Conservation (phyloP, 2,113 vertebrate species). For the Calyptommatus sinebrachiatus region DNA sequence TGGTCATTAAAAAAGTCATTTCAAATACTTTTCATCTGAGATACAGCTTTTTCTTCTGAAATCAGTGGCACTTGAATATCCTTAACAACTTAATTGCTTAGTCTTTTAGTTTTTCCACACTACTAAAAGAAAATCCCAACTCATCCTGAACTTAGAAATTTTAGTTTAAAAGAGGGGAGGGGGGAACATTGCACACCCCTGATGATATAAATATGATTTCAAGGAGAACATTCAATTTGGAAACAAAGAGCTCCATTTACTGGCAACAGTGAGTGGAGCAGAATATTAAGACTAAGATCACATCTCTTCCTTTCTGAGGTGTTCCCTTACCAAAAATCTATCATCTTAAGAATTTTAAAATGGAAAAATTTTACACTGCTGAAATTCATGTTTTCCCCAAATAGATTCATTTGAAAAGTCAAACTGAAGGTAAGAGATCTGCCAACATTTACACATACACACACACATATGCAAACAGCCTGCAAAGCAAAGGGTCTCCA, state of each 20-base stretch:
- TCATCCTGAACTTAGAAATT: background rate
- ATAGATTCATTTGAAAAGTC: conserved; percentile 53
- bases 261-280: conserved; percentile 40
- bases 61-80: background rate
- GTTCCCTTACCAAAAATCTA: conserved; percentile 26
- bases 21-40: background rate
- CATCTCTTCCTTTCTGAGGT: conserved; percentile 28
- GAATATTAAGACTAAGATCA: conserved; percentile 36
- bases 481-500: too few species aligned
- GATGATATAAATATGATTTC: conserved; percentile 53
- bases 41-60: background rate
- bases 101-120: conserved; percentile 26
- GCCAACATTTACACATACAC: too few species aligned
- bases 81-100: background rate
- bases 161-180: too few species aligned
- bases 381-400: conserved; percentile 48
- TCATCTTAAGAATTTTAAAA: conserved; percentile 40
- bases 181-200: conserved; percentile 6
- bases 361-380: background rate
- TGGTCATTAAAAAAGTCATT: background rate
- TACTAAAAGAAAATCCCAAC: conserved; percentile 28
- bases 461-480: too few species aligned
- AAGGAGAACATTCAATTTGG: conserved; percentile 11
- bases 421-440: conserved; percentile 30
- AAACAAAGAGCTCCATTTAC: conserved; percentile 16